Conservation (phyloP, 2,113 vertebrate species). For the Bubo blakistoni region DNA sequence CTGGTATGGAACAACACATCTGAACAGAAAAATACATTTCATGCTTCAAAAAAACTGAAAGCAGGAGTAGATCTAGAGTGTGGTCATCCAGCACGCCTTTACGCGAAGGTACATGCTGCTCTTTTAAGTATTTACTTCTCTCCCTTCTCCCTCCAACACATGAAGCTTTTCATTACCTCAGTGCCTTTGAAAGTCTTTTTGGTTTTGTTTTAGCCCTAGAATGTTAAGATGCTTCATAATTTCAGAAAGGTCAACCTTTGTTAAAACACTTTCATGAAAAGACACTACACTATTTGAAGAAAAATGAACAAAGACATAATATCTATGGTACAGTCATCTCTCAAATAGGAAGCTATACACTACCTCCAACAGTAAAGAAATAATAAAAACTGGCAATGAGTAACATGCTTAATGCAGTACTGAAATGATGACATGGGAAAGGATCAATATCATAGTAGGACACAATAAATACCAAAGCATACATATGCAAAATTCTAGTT, state of each 20-base stretch:
- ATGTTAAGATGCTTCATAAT: neutral
- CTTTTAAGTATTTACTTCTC: neutral
- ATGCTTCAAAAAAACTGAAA: neutral
- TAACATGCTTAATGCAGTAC: neutral
- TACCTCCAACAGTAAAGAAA: neutral
- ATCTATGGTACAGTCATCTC: neutral
- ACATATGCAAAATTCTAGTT: neutral
- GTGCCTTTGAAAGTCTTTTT: neutral
- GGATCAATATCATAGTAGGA: neutral
- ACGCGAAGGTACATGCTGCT: neutral
- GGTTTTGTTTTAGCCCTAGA: neutral
- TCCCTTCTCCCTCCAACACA: neutral
- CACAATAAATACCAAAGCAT: neutral
- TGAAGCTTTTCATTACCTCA: neutral
- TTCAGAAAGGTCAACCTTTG: neutral
- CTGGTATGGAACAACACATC: neutral
- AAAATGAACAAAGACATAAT: neutral
- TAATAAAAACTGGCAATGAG: neutral
- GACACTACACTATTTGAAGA: neutral
- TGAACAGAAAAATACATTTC: conserved; percentile 3
- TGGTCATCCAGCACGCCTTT: neutral
- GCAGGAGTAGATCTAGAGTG: neutral
- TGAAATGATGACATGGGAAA: neutral
- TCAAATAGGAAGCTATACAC: neutral
- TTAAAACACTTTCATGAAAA: neutral